Evolutionary conservation across 2,797 vertebrate species (phyloP), one percentile per base, ranked within the genome.

Genomic region (Neostethus bicornis): DNA sequence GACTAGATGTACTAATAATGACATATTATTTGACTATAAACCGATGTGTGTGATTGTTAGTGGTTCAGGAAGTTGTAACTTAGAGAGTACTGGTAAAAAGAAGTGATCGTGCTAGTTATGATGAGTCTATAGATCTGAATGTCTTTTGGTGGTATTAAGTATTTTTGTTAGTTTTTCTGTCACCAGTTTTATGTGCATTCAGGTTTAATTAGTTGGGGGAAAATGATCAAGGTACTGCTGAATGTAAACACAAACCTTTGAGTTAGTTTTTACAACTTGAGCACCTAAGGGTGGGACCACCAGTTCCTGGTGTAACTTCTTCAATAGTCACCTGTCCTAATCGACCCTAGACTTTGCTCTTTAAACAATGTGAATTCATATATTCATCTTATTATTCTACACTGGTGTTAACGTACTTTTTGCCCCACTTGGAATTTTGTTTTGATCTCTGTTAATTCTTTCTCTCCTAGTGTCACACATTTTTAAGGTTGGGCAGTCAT

Each of bases 281-380:
- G 37, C 31, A 29, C n/a, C 29, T 19, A 17, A 60, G 63, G 70
- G 67, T 76, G 62, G 61, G 73, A 73, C 69, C 61, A 66, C 44
- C 55, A 48, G n/a, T 21, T 26, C 51, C 24, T 41, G 35, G 57
- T 66, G 31, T 14, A 1, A 39, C 34, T 68, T 51, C 61, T 77
- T 62, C 29, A 63, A 8, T 41, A 45, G 44, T 37, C 43, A 1
- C 7, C 14, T 52, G 44, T 38, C 39, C 49, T 58, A 65, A 75
- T 79, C 57, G 61, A 34, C 46, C 34, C 2, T 56, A 68, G 66
- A 83, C 69, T 73, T 84, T 75, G 62, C 6, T 55, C 66, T 50
- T 64, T 44, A 66, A 72, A 51, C 65, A 49, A 47, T 52, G 38
- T 53, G 26, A 25, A 5, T 43, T 76, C 47, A 2, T 17, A 24